A percentile compares a stretch with the other conserved stretches of the same genome.
phyloP scores from a whole-genome alignment of 2,888 invertebrate genomes.

The Ceramica pisi region DNA sequence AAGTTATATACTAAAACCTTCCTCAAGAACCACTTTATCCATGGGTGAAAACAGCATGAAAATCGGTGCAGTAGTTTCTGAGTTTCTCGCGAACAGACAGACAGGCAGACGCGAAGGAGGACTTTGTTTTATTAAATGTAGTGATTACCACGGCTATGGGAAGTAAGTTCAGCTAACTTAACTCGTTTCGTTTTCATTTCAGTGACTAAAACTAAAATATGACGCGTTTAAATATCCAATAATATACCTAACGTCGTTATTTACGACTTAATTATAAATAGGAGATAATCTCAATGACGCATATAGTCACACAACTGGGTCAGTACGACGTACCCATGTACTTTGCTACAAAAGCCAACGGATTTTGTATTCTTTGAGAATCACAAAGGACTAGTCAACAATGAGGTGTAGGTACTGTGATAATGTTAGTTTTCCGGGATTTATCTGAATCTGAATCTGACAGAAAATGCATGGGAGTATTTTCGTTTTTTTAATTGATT shows the following conservation, averaged over 20 bases:
- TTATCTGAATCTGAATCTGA: not conserved
- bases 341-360: not conserved
- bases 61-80: too few relatives aligned
- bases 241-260: not conserved
- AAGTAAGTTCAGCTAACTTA: not conserved
- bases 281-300: slow-evolving; percentile 46
- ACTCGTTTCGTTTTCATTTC: too few relatives aligned
- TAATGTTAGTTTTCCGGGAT: not conserved
- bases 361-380: slow-evolving; percentile 7
- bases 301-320: slow-evolving; percentile 28
- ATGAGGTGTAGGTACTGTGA: not conserved
- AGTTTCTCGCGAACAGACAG: too few relatives aligned
- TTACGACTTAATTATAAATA: slow-evolving; percentile 3
- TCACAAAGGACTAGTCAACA: slow-evolving; percentile 5
- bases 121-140: too few relatives aligned
- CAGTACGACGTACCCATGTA: slow-evolving; percentile 9
- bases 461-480: not conserved
- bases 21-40: too few relatives aligned
- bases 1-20: too few relatives aligned
- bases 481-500: not conserved
- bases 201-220: too few relatives aligned
- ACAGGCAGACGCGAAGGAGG: too few relatives aligned
- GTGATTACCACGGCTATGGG: not conserved
- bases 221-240: not conserved
- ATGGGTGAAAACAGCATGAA: too few relatives aligned